phyloP scores from a whole-genome alignment of 2,797 vertebrate species.

The Anableps anableps region DNA sequence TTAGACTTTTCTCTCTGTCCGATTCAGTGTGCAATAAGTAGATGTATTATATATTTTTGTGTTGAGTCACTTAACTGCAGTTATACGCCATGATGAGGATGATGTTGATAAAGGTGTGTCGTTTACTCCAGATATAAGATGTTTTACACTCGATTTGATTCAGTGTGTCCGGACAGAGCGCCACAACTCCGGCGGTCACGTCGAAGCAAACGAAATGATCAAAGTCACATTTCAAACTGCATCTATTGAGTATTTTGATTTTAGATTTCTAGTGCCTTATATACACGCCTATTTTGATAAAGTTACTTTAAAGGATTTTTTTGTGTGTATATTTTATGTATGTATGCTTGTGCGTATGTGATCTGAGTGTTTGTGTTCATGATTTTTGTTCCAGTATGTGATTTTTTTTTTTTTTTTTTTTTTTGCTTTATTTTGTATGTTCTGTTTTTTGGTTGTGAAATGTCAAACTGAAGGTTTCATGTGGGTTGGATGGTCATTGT shows the following conservation, averaged over 20 bases:
- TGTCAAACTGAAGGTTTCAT: constrained; percentile 31
- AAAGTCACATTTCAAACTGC: constrained; percentile 74
- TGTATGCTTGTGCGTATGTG: constrained; percentile 55
- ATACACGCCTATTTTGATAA: constrained; percentile 95
- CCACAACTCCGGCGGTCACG: constrained; percentile 55
- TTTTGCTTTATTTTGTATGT: constrained; percentile 54
- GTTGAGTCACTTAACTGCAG: constrained; percentile 78
- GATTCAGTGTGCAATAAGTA: constrained; percentile 95
- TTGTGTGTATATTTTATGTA: constrained; percentile 72
- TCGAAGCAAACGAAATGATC: constrained; percentile 66
- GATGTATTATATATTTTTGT: constrained; percentile 86
- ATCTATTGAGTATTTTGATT: constrained; percentile 83
- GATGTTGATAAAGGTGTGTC: constrained; percentile 52
- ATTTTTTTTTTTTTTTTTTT: constrained; percentile 52
- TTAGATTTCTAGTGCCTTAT: constrained; percentile 99
- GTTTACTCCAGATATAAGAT: constrained; percentile 63
- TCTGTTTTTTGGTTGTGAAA: constrained; percentile 44
- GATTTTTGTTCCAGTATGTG: constrained; percentile 62
- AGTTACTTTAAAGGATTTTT: constrained; percentile 78
- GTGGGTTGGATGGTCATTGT: neutral
- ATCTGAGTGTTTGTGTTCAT: constrained; percentile 50
- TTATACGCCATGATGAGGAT: constrained; percentile 63
- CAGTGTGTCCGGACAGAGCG: constrained; percentile 47
- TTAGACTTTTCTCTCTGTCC: constrained; percentile 78
- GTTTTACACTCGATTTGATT: constrained; percentile 35